These are phyloP conservation scores for Nansenia antarctica DNA, from an alignment of 2,113 vertebrate genomes.

Conservation along the genomic window DNA sequence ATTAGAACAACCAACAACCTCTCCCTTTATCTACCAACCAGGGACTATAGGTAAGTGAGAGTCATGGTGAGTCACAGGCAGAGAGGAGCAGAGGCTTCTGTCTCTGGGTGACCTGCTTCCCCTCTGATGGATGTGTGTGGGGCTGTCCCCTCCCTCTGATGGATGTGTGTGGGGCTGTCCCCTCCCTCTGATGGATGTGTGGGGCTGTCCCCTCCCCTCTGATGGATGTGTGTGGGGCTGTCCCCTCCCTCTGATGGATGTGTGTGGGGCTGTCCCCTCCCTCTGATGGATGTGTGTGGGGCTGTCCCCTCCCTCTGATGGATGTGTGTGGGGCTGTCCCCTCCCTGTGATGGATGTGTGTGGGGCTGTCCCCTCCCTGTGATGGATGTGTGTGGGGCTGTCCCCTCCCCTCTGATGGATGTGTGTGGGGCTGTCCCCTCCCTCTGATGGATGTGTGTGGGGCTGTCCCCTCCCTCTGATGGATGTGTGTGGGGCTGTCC, in stretches of 20 bases:
- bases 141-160: no score
- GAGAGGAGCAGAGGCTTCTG: neutral
- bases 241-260: neutral
- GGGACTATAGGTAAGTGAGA: neutral
- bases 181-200: no score
- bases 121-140: conserved; percentile 2
- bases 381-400: neutral
- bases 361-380: neutral
- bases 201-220: neutral
- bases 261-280: neutral
- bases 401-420: no score
- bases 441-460: no score
- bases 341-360: neutral
- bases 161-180: neutral
- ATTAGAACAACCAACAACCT: neutral
- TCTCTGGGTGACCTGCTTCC: neutral
- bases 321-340: no score
- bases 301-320: no score
- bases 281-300: neutral
- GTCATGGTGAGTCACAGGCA: neutral
- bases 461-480: neutral
- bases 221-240: neutral
- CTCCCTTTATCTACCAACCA: neutral
- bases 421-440: no score
- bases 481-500: neutral